Percentiles rank a stretch among this genome's conserved stretches.
Conservation (phyloP, 2,797 vertebrate genomes). For the Tadarida brasiliensis region DNA sequence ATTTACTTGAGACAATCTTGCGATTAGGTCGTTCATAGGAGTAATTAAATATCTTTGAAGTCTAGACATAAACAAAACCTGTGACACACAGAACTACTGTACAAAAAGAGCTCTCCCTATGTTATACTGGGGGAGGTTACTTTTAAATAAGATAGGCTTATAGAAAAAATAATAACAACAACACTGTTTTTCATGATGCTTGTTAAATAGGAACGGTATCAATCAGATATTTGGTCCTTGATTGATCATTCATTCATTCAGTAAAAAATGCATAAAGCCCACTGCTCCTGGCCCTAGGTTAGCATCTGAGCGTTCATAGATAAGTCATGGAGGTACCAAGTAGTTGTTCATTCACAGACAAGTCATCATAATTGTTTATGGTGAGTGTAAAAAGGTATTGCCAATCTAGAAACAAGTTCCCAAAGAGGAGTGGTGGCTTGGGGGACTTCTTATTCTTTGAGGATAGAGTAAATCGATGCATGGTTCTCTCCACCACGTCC, state of each 20-base stretch:
- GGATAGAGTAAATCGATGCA: background rate
- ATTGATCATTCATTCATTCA: background rate
- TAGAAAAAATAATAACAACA: constrained; percentile 1
- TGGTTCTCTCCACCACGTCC: background rate
- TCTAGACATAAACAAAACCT: background rate
- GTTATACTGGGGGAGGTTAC: background rate
- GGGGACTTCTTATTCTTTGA: background rate
- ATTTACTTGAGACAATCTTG: background rate
- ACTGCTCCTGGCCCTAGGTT: background rate
- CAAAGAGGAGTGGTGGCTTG: background rate
- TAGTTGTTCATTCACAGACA: background rate
- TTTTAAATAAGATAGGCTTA: constrained; percentile 10
- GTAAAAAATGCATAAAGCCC: background rate
- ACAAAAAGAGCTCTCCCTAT: background rate
- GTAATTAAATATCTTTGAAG: background rate
- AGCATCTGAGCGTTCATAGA: background rate
- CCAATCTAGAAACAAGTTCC: background rate
- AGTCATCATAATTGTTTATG: background rate
- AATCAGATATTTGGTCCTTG: background rate
- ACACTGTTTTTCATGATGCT: background rate
- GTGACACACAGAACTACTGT: background rate
- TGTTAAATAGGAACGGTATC: background rate
- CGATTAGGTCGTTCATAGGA: background rate
- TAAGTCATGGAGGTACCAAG: background rate
- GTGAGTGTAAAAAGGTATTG: background rate